These are phyloP conservation scores for Drosophila chauvacae DNA, from an alignment of 1,140 invertebrate species.

Conservation along the genomic window DNA sequence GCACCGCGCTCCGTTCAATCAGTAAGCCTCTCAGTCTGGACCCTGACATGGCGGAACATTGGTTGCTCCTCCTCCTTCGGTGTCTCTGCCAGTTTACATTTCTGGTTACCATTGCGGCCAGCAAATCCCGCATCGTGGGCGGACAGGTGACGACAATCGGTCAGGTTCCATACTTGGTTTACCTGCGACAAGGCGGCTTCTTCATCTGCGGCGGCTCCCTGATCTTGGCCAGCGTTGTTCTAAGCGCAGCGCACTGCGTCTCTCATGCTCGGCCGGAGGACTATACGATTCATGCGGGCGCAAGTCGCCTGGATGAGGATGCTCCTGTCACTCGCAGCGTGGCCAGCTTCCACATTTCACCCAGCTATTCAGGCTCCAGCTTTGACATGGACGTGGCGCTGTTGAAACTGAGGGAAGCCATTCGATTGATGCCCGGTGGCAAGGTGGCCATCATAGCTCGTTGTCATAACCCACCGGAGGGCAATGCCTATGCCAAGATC, in stretches of 20 bases:
- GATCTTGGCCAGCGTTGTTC: slow-evolving; percentile 55
- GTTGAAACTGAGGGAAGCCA: slow-evolving; percentile 34
- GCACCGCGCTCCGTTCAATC: not conserved
- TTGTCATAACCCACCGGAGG: slow-evolving; percentile 44
- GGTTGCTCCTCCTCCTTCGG: slow-evolving; percentile 40
- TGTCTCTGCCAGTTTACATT: slow-evolving; percentile 17
- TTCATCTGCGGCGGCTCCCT: slow-evolving; percentile 76
- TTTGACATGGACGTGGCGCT: slow-evolving; percentile 80
- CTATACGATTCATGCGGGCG: slow-evolving; percentile 66
- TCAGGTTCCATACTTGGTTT: slow-evolving; percentile 70
- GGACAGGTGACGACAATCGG: slow-evolving; percentile 57
- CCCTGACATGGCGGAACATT: slow-evolving; percentile 57
- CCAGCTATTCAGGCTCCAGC: slow-evolving; percentile 47
- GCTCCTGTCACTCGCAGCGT: slow-evolving; percentile 51
- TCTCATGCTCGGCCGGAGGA: slow-evolving; percentile 40
- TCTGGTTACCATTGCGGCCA: not conserved
- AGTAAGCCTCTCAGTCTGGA: slow-evolving; percentile 34
- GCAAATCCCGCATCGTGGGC: slow-evolving; percentile 61
- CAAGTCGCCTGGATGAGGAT: slow-evolving; percentile 51
- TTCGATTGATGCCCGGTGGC: slow-evolving; percentile 21
- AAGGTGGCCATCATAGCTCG: slow-evolving; percentile 54
- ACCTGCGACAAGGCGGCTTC: slow-evolving; percentile 46
- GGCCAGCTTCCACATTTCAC: slow-evolving; percentile 38
- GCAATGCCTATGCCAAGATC: slow-evolving; percentile 64
- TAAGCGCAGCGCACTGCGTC: slow-evolving; percentile 75